A percentile compares a stretch with the other conserved stretches of the same genome.
phyloP scores from a whole-genome alignment of 2,113 vertebrate species.

The Ictidomys tridecemlineatus region DNA sequence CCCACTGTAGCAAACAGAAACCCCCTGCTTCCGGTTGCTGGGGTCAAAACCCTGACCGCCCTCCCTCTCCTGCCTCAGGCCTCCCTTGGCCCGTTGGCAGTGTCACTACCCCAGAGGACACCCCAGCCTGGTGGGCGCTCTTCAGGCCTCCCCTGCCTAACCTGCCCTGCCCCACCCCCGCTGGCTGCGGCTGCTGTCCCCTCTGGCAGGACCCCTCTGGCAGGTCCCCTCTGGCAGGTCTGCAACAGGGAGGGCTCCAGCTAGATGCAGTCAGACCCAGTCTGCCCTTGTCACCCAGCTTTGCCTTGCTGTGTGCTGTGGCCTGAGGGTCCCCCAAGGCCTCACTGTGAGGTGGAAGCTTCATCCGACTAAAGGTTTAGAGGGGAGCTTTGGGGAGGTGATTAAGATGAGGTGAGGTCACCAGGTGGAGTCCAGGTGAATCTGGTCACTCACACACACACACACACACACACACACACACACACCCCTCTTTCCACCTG shows the following conservation, averaged over 20 bases:
- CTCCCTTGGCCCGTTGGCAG: too few relatives aligned
- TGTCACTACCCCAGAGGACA: not conserved
- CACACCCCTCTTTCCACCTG: not conserved
- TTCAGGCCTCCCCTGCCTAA: accelerated
- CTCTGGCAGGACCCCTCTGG: not conserved
- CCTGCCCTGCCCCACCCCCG: not conserved
- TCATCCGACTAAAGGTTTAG: not conserved
- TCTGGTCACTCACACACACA: too few relatives aligned
- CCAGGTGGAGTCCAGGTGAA: not conserved
- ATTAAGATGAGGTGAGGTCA: not conserved
- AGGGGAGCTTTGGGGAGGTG: not conserved
- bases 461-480: too few relatives aligned
- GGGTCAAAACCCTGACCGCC: not conserved
- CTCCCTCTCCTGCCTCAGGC: not conserved
- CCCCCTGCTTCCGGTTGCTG: not conserved
- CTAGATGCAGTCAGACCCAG: too few relatives aligned
- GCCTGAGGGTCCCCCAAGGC: not conserved
- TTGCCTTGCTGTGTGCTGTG: not conserved
- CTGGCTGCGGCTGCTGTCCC: not conserved
- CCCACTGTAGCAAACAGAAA: not conserved
- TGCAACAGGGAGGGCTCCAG: not conserved
- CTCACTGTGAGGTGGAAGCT: too few relatives aligned
- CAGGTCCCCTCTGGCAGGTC: not conserved
- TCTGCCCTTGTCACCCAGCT: not conserved
- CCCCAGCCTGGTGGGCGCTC: not conserved